Evolutionary conservation across 2,888 invertebrate species (phyloP).

Genomic region (Ypsolopha sequella): DNA sequence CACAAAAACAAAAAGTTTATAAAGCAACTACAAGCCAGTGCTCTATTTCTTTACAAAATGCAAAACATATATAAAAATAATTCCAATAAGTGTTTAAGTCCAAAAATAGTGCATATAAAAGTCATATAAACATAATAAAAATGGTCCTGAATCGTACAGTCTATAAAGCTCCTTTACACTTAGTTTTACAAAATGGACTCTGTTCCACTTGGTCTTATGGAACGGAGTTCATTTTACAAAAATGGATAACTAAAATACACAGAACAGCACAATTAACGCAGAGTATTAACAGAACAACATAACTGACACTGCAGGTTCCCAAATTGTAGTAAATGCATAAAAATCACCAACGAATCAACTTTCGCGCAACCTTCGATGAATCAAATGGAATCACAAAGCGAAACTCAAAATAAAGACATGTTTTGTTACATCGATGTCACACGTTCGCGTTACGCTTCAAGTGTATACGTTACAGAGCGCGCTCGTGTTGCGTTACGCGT

Average conservation of each 20-base stretch:
- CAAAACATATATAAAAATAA: constrained; percentile 35
- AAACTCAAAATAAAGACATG: constrained; percentile 8
- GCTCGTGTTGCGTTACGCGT: not conserved
- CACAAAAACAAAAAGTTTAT: constrained; percentile 22
- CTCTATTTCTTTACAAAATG: constrained; percentile 31
- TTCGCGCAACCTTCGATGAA: no score
- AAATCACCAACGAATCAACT: no score
- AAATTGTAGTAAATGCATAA: constrained; percentile 48
- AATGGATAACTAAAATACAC: constrained; percentile 26
- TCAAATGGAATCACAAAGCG: no score
- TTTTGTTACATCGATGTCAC: not conserved
- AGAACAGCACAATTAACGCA: constrained; percentile 60
- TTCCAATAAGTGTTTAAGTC: constrained; percentile 23
- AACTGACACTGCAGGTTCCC: constrained; percentile 51
- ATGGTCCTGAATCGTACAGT: constrained; percentile 66
- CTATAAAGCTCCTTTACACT: constrained; percentile 61
- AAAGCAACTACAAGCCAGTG: constrained; percentile 62
- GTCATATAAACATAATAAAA: constrained; percentile 21
- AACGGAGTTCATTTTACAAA: constrained; percentile 35
- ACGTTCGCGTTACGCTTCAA: not conserved
- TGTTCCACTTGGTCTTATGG: constrained; percentile 17
- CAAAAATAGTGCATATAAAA: constrained; percentile 36
- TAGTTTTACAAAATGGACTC: constrained; percentile 37
- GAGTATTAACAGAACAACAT: constrained; percentile 44
- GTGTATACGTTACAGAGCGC: not conserved